Evolutionary conservation across 2,113 vertebrate species (phyloP).

Genomic region (Mastomys natalensis): DNA sequence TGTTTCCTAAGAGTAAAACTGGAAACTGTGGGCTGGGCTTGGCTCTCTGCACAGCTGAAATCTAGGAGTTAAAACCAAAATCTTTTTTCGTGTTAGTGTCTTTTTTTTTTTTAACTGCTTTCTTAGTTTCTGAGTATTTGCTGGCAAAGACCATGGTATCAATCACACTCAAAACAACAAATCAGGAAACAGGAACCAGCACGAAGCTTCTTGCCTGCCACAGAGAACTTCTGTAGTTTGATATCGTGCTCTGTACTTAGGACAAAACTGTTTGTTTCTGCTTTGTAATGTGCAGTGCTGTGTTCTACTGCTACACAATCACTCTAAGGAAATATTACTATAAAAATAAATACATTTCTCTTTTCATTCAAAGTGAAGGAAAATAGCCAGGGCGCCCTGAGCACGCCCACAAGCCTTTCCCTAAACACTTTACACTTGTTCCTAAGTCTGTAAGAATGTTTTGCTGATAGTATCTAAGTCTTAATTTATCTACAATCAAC

Average conservation of each 20-base stretch:
- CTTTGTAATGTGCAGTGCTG: conserved; percentile 59
- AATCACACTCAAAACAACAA: conserved; percentile 56
- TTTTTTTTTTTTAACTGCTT: neutral
- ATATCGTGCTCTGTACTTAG: conserved; percentile 58
- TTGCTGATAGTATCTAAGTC: conserved; percentile 85
- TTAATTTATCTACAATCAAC: conserved; percentile 83
- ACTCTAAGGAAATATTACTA: conserved; percentile 78
- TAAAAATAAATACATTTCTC: conserved; percentile 77
- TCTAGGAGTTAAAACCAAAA: neutral
- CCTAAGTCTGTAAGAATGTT: conserved; percentile 77
- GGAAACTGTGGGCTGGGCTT: neutral
- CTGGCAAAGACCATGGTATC: conserved; percentile 30
- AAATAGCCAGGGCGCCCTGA: conserved; percentile 78
- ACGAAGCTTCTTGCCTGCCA: neutral
- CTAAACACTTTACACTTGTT: conserved; percentile 84
- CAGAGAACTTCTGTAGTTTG: conserved; percentile 56
- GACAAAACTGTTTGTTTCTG: conserved; percentile 85
- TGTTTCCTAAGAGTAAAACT: no score
- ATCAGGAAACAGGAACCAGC: conserved; percentile 65
- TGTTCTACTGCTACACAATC: conserved; percentile 80
- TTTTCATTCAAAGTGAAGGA: conserved; percentile 81
- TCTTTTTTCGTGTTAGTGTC: neutral
- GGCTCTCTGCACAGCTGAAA: neutral
- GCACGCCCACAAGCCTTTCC: conserved; percentile 77
- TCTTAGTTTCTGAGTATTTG: neutral